Conservation (phyloP, 1,140 invertebrate genomes). For the Sitobion miscanthi region DNA sequence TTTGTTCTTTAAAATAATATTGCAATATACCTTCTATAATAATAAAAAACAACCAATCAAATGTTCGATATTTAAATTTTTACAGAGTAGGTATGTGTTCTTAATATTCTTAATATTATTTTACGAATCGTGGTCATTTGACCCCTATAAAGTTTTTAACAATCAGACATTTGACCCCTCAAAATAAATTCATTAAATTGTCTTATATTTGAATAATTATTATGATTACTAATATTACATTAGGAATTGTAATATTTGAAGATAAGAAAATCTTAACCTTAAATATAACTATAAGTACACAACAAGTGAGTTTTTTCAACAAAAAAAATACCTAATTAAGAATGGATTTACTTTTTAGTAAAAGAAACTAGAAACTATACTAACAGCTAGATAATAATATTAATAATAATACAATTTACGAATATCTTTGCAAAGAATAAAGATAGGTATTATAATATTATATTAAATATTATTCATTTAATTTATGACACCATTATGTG, state of each 20-base stretch:
- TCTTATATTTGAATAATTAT: neutral
- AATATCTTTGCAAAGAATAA: neutral
- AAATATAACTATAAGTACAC: neutral
- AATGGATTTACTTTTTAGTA: neutral
- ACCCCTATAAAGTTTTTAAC: neutral
- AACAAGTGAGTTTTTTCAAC: neutral
- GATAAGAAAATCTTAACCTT: neutral
- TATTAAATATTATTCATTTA: too few relatives aligned
- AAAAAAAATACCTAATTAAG: neutral
- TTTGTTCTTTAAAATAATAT: constrained; percentile 7
- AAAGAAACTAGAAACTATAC: neutral
- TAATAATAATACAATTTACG: neutral
- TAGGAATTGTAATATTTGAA: neutral
- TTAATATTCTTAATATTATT: neutral
- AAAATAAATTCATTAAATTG: constrained; percentile 1
- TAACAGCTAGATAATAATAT: neutral
- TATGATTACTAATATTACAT: neutral
- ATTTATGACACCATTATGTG: too few relatives aligned
- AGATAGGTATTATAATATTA: neutral
- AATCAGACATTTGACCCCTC: neutral
- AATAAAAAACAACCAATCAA: constrained; percentile 3
- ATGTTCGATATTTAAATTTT: constrained; percentile 1
- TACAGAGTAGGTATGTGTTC: neutral
- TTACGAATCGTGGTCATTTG: neutral
- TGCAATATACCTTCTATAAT: neutral